Evolutionary conservation across 2,888 invertebrate species (phyloP).

Genomic region (Molorchus minor): DNA sequence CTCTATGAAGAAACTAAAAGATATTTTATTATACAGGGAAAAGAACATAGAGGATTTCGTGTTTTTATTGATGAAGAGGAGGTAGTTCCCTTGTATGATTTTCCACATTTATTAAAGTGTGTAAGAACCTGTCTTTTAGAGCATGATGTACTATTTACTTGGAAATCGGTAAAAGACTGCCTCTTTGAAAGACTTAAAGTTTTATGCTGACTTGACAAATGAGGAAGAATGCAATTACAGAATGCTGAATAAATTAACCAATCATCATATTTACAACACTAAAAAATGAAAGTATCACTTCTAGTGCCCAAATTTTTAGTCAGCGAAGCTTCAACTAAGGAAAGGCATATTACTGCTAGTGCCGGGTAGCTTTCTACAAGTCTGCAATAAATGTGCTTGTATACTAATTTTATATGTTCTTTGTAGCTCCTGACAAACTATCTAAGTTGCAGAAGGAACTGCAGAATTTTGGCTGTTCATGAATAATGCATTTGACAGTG

Average conservation of each 20-base stretch:
- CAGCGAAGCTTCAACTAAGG: slow-evolving; percentile 15
- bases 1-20: no score
- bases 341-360: slow-evolving; percentile 8
- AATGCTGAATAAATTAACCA: slow-evolving; percentile 19
- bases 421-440: not conserved
- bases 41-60: no score
- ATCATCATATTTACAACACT: slow-evolving; percentile 16
- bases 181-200: no score
- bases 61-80: slow-evolving; percentile 10
- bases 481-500: slow-evolving; percentile 28
- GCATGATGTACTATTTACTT: not conserved
- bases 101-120: slow-evolving; percentile 18
- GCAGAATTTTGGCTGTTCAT: slow-evolving; percentile 26
- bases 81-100: slow-evolving; percentile 21
- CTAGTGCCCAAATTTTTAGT: slow-evolving; percentile 29
- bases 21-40: not conserved
- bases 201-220: no score
- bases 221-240: slow-evolving; percentile 12
- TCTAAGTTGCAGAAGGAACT: slow-evolving; percentile 3
- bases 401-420: not conserved
- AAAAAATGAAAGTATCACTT: slow-evolving; percentile 32
- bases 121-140: slow-evolving; percentile 21
- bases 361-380: no score
- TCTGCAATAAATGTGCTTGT: no score
- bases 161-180: no score